A percentile compares a stretch with the other conserved stretches of the same genome.
Evolutionary conservation across 2,888 invertebrate genomes (phyloP).

Genomic region (Microctonus brassicae): DNA sequence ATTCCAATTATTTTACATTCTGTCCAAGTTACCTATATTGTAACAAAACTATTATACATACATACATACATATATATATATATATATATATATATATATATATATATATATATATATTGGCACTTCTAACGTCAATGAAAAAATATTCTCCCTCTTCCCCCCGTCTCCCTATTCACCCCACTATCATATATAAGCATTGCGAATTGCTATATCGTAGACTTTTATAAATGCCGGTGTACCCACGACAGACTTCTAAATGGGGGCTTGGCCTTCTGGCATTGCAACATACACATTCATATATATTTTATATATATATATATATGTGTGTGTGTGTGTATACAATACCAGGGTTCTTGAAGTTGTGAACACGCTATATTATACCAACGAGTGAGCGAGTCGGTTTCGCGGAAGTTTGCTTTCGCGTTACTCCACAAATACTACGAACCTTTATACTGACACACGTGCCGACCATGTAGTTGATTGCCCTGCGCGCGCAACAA

Average conservation of each 20-base stretch:
- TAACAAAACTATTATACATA: too few species aligned
- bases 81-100: too few species aligned
- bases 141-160: not conserved
- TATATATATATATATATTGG: not conserved
- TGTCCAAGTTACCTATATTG: not conserved
- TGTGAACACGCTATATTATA: slow-evolving; percentile 17
- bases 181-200: not conserved
- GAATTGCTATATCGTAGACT: not conserved
- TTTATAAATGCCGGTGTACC: slow-evolving; percentile 24
- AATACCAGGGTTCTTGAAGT: slow-evolving; percentile 5
- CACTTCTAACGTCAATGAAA: not conserved
- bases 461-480: slow-evolving; percentile 46
- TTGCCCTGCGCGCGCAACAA: slow-evolving; percentile 10
- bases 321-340: not conserved
- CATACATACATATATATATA: not conserved
- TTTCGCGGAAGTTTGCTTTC: slow-evolving; percentile 67
- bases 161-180: too few species aligned
- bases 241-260: slow-evolving; percentile 59
- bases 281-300: slow-evolving; percentile 56
- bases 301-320: too few species aligned
- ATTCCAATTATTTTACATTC: not conserved
- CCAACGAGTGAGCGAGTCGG: slow-evolving; percentile 40
- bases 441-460: slow-evolving; percentile 54
- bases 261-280: slow-evolving; percentile 68
- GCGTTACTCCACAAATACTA: slow-evolving; percentile 66